Evolutionary conservation across 2,797 vertebrate species (phyloP).

Genomic region (Manis pentadactyla): DNA sequence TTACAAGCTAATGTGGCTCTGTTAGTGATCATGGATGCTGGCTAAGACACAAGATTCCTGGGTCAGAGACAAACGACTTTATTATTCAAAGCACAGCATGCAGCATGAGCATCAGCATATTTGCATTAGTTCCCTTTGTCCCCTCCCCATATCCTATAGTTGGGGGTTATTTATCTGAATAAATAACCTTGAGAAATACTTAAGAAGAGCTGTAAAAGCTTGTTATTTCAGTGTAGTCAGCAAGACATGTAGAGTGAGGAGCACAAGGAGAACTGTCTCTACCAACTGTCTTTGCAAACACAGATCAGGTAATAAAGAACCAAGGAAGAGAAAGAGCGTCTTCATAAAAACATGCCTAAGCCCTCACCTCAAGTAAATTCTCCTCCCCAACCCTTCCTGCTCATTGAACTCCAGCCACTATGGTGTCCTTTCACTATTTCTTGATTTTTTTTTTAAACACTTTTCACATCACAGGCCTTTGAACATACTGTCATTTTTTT

Average conservation of each 20-base stretch:
- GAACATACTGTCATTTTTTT: background rate
- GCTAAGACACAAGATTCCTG: background rate
- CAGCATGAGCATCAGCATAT: too few species aligned
- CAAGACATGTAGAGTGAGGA: background rate
- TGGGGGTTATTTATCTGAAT: background rate
- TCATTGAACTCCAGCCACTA: background rate
- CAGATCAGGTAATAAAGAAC: background rate
- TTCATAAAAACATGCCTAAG: background rate
- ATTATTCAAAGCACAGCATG: background rate
- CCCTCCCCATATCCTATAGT: background rate
- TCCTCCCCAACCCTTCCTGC: background rate
- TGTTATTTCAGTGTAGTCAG: background rate
- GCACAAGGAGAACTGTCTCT: background rate
- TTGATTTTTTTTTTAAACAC: background rate
- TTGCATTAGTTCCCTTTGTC: background rate
- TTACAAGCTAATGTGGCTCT: background rate
- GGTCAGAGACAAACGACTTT: background rate
- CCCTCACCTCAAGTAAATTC: fast-evolving
- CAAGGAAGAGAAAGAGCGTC: background rate
- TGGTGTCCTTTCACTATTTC: background rate
- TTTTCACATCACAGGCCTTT: background rate
- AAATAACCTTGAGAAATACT: background rate
- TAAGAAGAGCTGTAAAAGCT: background rate
- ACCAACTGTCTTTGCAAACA: background rate
- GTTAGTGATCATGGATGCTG: background rate